phyloP scores from a whole-genome alignment of 2,797 vertebrate species.

The Sphenopsis melanotis region DNA sequence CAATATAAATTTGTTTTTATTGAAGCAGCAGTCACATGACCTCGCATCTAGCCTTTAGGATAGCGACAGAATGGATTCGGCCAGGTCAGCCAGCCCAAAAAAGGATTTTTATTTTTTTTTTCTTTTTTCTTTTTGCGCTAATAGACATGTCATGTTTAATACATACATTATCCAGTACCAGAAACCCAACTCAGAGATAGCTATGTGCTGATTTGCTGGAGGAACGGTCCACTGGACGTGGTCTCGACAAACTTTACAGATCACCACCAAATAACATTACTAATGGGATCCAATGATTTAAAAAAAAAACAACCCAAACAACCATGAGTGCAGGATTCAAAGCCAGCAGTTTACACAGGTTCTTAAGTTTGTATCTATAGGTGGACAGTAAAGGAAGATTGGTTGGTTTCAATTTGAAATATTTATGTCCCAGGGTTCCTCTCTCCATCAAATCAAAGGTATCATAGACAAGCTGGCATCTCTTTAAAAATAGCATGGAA shows the following conservation, averaged over 20 bases:
- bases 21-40: slow-evolving; percentile 82
- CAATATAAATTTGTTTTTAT: slow-evolving; percentile 81
- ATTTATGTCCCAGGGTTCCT: slow-evolving; percentile 59
- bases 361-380: slow-evolving; percentile 32
- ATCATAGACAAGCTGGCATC: slow-evolving; percentile 62
- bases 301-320: slow-evolving; percentile 53
- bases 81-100: slow-evolving; percentile 70
- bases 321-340: slow-evolving; percentile 69
- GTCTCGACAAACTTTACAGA: slow-evolving; percentile 70
- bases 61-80: slow-evolving; percentile 70
- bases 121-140: slow-evolving; percentile 65
- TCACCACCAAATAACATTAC: slow-evolving; percentile 70
- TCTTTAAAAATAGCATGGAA: slow-evolving; percentile 48
- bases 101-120: slow-evolving; percentile 36
- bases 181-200: slow-evolving; percentile 74
- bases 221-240: slow-evolving; percentile 69
- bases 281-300: slow-evolving; percentile 63
- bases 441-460: slow-evolving; percentile 67
- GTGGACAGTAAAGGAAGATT: slow-evolving; percentile 35
- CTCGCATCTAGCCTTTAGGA: slow-evolving; percentile 75
- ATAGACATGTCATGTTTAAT: slow-evolving; percentile 76
- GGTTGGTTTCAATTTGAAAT: slow-evolving; percentile 42
- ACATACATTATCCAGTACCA: slow-evolving; percentile 77
- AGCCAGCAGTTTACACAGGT: slow-evolving; percentile 68
- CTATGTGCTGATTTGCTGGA: slow-evolving; percentile 71